phyloP scores from a whole-genome alignment of 2,888 invertebrate species.

The Gastracanthus pulcherrimus region DNA sequence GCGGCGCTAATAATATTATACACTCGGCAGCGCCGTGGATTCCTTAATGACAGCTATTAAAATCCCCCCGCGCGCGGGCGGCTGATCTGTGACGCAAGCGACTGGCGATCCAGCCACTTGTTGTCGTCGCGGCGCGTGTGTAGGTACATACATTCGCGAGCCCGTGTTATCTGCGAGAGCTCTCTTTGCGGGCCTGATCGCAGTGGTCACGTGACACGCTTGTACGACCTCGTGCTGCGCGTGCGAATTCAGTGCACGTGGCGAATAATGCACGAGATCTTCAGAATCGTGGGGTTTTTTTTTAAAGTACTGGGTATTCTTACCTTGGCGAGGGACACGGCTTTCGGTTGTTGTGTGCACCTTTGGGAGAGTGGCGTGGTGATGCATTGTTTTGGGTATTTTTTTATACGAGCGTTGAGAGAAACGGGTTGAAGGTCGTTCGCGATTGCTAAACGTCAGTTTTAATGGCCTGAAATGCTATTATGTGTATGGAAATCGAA shows the following conservation, averaged over 20 bases:
- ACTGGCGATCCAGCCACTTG: not conserved
- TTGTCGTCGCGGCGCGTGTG: not conserved
- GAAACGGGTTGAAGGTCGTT: too few species aligned
- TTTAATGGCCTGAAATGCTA: too few species aligned
- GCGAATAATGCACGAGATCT: not conserved
- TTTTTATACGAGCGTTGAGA: too few species aligned
- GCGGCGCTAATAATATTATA: not conserved
- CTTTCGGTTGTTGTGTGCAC: too few species aligned
- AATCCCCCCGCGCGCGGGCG: not conserved
- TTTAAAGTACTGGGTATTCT: too few species aligned
- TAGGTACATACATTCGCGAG: not conserved
- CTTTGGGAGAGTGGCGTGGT: too few species aligned
- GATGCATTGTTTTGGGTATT: too few species aligned
- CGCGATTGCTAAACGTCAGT: too few species aligned
- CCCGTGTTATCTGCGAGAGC: not conserved
- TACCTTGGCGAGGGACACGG: too few species aligned
- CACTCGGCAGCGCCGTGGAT: not conserved
- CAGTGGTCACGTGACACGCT: not conserved
- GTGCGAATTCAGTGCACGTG: not conserved
- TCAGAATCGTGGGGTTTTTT: not conserved
- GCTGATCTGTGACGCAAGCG: constrained; percentile 9
- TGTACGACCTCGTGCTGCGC: not conserved
- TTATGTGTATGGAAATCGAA: too few species aligned
- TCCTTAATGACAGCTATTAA: constrained; percentile 20
- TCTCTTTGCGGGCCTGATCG: too few species aligned